Percentiles rank a stretch among this genome's conserved stretches.
Conservation (phyloP, 1,140 invertebrate species). For the Drosophila nannoptera region DNA sequence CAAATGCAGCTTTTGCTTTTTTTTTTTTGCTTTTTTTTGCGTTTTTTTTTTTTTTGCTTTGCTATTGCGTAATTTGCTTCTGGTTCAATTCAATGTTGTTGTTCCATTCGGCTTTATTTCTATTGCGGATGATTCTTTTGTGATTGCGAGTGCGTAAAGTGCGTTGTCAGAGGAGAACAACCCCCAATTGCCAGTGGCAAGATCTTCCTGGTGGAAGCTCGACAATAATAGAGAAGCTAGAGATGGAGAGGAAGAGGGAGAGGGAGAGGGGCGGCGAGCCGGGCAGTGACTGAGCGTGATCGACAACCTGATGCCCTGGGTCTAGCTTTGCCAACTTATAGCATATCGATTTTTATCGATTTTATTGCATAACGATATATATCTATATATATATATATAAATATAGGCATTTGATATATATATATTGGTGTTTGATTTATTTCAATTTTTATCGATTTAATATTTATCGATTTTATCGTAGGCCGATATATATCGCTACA, state of each 20-base stretch:
- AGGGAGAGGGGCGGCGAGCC: neutral
- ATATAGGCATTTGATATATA: too few relatives aligned
- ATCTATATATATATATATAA: too few relatives aligned
- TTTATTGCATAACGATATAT: too few relatives aligned
- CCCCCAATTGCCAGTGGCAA: conserved; percentile 37
- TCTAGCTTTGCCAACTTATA: too few relatives aligned
- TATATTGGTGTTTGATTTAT: too few relatives aligned
- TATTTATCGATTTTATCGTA: too few relatives aligned
- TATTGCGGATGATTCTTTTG: conserved; percentile 27
- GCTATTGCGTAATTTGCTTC: conserved; percentile 50
- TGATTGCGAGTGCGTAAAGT: conserved; percentile 25
- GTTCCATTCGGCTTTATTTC: neutral
- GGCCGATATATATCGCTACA: too few relatives aligned
- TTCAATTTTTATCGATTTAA: too few relatives aligned
- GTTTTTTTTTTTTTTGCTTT: neutral
- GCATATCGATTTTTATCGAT: too few relatives aligned
- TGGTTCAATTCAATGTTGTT: conserved; percentile 2
- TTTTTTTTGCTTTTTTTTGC: neutral
- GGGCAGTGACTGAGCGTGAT: too few relatives aligned
- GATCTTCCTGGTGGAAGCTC: conserved; percentile 44
- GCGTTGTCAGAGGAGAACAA: conserved; percentile 41
- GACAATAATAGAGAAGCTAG: conserved; percentile 27
- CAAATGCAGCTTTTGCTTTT: conserved; percentile 18
- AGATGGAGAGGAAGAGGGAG: neutral
- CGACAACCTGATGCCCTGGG: too few relatives aligned